Base-by-base conservation (phyloP, 2,113 vertebrate species). In the Plotosus lineatus region DNA sequence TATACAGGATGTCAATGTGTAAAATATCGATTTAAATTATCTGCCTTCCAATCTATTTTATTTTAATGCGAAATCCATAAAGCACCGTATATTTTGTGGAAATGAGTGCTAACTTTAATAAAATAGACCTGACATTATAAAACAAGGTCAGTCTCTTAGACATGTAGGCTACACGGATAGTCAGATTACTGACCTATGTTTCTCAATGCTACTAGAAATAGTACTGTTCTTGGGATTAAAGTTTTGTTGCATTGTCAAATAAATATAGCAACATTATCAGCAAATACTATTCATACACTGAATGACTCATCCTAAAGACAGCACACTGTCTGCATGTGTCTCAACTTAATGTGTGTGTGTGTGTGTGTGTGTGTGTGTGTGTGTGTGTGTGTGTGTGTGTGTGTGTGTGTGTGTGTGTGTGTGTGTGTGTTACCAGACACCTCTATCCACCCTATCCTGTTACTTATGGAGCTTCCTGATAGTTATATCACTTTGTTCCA, bases 361-460 rank as follows among this genome's bases (percentile, higher is more conserved):
- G 21, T 65, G 44, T 66, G 42, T 55, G 4, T 66, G 46, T 75
- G 48, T 68, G 48, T 75, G 56, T 61, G 53, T n/a, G 31, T 40
- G 42, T 50, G 11, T 72, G 36, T 50, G 72, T 75, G 26, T 66
- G 50, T 68, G 56, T 74, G 58, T 68, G 61, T 76, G 44, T 61
- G 53, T 56, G 51, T 46, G 33, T 11, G 6, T 23, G 65, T 69
- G 0, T 58, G n/a, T n/a, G n/a, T n/a, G n/a, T n/a, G n/a, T 36
- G n/a, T n/a, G n/a, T 79, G 28, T 63, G 56, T 38, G 75, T 71
- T 69, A 71, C 53, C 44, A 71, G 44, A 31, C 68, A 72, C 68
- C 26, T 44, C 3, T 28, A 17, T 44, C 14, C 26, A 71, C 26
- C 3, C 44, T 50, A 48, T 48, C 44, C 44, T 72, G 15, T 50